phyloP scores from a whole-genome alignment of 2,888 invertebrate genomes.

The Eugnorisma glareosa region DNA sequence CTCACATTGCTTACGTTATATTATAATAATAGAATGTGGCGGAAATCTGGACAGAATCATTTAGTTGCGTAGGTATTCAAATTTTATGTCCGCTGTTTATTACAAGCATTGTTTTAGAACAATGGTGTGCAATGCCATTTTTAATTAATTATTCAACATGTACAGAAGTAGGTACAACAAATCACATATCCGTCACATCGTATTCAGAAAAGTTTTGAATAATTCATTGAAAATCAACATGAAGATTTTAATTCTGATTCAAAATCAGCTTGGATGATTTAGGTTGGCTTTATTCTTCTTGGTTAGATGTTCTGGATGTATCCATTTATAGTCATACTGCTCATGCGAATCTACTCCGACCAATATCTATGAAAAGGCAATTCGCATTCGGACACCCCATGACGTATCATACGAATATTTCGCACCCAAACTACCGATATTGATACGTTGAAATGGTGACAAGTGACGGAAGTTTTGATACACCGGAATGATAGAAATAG shows the following conservation, averaged over 20 bases:
- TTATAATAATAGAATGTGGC: conserved; percentile 75
- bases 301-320: too few relatives aligned
- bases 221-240: too few relatives aligned
- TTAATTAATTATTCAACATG: not conserved
- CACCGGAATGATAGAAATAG: conserved; percentile 17
- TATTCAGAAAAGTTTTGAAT: too few relatives aligned
- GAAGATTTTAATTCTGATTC: conserved; percentile 4
- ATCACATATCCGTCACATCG: too few relatives aligned
- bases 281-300: not conserved
- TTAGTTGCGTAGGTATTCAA: conserved; percentile 71
- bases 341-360: not conserved
- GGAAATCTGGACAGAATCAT: conserved; percentile 77
- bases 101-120: conserved; percentile 58
- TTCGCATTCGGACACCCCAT: conserved; percentile 9
- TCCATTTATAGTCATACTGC: conserved; percentile 36
- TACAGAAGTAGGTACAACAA: too few relatives aligned
- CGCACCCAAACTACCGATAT: conserved; percentile 21
- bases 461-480: conserved; percentile 35
- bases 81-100: conserved; percentile 71
- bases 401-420: conserved; percentile 26
- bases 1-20: conserved; percentile 72
- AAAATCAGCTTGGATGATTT: conserved; percentile 9
- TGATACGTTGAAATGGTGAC: conserved; percentile 38
- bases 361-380: conserved; percentile 17
- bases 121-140: not conserved